phyloP scores from a whole-genome alignment of 2,113 vertebrate species.

The Monarcha castaneiventris region DNA sequence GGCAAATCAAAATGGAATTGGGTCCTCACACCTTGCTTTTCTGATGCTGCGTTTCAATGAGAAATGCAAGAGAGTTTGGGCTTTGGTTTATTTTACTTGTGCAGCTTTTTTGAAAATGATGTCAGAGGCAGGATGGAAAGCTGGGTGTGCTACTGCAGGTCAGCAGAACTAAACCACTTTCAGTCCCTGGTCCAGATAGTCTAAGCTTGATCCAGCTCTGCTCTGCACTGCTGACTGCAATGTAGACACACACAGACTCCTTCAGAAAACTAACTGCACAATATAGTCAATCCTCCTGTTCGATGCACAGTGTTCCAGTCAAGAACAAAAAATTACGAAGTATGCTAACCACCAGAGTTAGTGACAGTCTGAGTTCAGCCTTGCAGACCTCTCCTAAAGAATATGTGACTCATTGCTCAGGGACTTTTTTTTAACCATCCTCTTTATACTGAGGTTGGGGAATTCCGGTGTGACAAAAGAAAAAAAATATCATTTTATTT shows the following conservation, averaged over 20 bases:
- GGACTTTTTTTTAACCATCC: not conserved
- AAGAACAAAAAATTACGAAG: not conserved
- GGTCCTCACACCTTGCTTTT: not conserved
- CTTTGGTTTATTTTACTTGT: not conserved
- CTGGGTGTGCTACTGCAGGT: not conserved
- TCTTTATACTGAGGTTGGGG: not conserved
- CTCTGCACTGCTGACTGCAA: not conserved
- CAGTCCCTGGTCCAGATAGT: not conserved
- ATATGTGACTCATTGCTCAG: constrained; percentile 31
- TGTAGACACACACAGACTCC: not conserved
- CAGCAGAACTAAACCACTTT: not conserved
- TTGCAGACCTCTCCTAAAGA: not conserved
- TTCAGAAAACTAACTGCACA: not conserved
- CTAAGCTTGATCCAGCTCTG: not conserved
- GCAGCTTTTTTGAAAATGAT: not conserved
- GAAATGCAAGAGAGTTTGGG: not conserved
- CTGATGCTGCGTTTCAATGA: not conserved
- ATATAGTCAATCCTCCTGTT: not conserved
- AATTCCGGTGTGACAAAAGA: not conserved
- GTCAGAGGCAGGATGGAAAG: not conserved
- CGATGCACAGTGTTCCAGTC: not conserved
- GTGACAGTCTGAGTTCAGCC: not conserved
- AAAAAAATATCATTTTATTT: not conserved
- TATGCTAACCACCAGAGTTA: not conserved
- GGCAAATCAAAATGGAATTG: not conserved